These are phyloP conservation scores for Raja brachyura DNA, from an alignment of 2,113 vertebrate species.

Conservation along the genomic window DNA sequence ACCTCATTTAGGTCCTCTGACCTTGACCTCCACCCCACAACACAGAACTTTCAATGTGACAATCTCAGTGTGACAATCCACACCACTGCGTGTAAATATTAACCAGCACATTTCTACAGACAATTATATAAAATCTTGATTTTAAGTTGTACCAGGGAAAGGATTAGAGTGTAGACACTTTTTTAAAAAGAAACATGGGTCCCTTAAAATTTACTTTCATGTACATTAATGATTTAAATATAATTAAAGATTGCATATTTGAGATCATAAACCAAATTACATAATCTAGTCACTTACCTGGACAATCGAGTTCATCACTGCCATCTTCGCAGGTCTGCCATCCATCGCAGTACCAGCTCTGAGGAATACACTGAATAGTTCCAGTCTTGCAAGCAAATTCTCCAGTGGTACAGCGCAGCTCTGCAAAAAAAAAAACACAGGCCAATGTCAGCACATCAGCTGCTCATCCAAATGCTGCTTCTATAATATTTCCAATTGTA, in stretches of 20 bases:
- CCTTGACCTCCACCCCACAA: too few relatives aligned
- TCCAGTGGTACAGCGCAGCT: slow-evolving; percentile 78
- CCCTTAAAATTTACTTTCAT: too few relatives aligned
- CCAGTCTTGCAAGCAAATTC: slow-evolving; percentile 94
- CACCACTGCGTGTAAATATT: too few relatives aligned
- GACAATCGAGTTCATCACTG: slow-evolving; percentile 90
- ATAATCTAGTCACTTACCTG: slow-evolving; percentile 57
- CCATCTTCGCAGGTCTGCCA: slow-evolving; percentile 88
- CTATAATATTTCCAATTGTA: neutral
- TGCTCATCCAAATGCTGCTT: neutral
- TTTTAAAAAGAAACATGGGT: too few relatives aligned
- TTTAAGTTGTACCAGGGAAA: too few relatives aligned
- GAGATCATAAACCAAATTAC: neutral
- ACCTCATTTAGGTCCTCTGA: too few relatives aligned
- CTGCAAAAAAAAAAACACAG: slow-evolving; percentile 52
- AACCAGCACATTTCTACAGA: too few relatives aligned
- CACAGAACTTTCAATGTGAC: too few relatives aligned
- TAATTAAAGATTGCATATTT: neutral
- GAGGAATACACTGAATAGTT: slow-evolving; percentile 90
- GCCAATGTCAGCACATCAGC: neutral
- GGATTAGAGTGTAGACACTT: too few relatives aligned
- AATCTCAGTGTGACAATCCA: too few relatives aligned
- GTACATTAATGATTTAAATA: too few relatives aligned
- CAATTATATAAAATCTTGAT: too few relatives aligned
- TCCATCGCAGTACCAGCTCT: slow-evolving; percentile 88